Conservation (phyloP, 2,113 vertebrate genomes). For the Ahaetulla prasina region DNA sequence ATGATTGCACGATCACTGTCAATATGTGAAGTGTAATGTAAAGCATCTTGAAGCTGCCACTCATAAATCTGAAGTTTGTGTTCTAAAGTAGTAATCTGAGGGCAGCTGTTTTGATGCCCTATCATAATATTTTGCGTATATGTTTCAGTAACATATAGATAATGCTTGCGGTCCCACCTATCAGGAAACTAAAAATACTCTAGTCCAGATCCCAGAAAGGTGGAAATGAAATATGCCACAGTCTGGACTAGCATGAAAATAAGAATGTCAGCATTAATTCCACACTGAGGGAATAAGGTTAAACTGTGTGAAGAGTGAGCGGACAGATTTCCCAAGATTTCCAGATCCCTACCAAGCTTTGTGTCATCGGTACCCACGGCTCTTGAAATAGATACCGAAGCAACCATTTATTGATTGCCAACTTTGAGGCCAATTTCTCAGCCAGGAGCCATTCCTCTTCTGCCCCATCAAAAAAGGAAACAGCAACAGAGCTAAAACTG, state of each 20-base stretch:
- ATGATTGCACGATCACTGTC: background rate
- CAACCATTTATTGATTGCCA: background rate
- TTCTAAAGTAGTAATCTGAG: background rate
- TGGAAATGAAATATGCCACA: background rate
- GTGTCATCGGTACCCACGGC: background rate
- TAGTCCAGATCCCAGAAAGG: background rate
- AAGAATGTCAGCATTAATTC: background rate
- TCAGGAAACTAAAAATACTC: background rate
- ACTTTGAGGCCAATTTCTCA: background rate
- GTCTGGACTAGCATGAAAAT: background rate
- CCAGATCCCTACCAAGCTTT: background rate
- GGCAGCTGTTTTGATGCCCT: background rate
- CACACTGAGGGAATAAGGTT: background rate
- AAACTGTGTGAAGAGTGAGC: background rate
- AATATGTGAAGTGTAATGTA: background rate
- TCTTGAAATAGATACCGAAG: background rate
- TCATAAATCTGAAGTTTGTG: background rate
- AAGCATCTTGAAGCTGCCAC: background rate
- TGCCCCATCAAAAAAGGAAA: background rate
- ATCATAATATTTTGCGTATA: background rate
- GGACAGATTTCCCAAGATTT: background rate
- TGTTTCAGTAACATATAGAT: background rate
- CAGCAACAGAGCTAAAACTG: background rate
- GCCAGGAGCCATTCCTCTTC: background rate
- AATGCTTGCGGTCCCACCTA: background rate